These are phyloP conservation scores for Empidonax traillii DNA, from an alignment of 2,113 vertebrate species.

Conservation along the genomic window DNA sequence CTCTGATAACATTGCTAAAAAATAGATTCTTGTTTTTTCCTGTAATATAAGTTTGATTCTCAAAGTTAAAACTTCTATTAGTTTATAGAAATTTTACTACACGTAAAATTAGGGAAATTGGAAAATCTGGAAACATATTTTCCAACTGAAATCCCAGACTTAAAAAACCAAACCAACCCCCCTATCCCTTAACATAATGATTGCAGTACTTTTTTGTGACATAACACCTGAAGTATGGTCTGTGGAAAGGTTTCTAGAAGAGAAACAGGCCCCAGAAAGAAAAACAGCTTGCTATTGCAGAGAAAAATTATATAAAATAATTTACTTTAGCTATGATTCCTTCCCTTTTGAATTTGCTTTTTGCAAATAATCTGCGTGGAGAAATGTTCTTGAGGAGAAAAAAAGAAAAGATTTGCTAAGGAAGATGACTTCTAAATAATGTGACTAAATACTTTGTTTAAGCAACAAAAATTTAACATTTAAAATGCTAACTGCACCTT, in stretches of 20 bases:
- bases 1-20: neutral
- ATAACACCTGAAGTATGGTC: neutral
- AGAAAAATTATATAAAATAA: neutral
- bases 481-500: neutral
- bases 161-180: neutral
- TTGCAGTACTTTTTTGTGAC: too few relatives aligned
- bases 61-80: neutral
- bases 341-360: neutral
- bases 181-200: neutral
- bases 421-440: neutral
- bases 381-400: neutral
- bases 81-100: neutral
- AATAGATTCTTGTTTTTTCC: neutral
- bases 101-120: fast-evolving
- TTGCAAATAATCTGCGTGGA: neutral
- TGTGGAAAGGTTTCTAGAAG: neutral
- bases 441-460: neutral
- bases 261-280: neutral
- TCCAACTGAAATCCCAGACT: neutral
- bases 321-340: neutral
- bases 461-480: neutral
- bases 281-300: neutral
- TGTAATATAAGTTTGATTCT: neutral
- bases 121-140: neutral
- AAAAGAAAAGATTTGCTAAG: neutral